These are phyloP conservation scores for Stomatorhinus ivindoensis DNA, from an alignment of 2,113 vertebrate species.

Conservation along the genomic window DNA sequence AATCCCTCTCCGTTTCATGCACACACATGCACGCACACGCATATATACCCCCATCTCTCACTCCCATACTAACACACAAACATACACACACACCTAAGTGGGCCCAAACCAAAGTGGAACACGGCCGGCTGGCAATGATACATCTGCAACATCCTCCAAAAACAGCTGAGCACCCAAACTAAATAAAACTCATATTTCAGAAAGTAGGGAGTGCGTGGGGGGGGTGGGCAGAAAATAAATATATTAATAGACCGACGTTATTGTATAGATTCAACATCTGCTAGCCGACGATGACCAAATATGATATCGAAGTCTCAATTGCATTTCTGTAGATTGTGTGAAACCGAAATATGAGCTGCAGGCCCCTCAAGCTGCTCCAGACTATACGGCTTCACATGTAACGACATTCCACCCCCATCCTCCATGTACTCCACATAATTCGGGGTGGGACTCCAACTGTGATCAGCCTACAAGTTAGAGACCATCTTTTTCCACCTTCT, in stretches of 20 bases:
- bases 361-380: slow-evolving; percentile 60
- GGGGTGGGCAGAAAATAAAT: slow-evolving; percentile 26
- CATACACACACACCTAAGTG: background rate
- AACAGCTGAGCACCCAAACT: slow-evolving; percentile 55
- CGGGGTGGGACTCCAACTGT: slow-evolving; percentile 33
- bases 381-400: slow-evolving; percentile 65
- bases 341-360: slow-evolving; percentile 62
- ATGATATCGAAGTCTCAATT: slow-evolving; percentile 60
- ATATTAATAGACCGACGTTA: slow-evolving; percentile 35
- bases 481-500: slow-evolving; percentile 52
- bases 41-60: background rate
- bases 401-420: slow-evolving; percentile 56
- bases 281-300: slow-evolving; percentile 67
- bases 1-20: slow-evolving; percentile 26
- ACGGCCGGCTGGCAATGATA: slow-evolving; percentile 44
- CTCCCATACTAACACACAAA: background rate
- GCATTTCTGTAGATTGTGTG: slow-evolving; percentile 56
- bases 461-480: slow-evolving; percentile 47
- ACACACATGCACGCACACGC: background rate
- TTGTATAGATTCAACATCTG: slow-evolving; percentile 70
- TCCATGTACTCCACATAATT: slow-evolving; percentile 56
- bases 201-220: slow-evolving; percentile 40
- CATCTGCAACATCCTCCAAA: slow-evolving; percentile 33
- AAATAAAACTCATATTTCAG: slow-evolving; percentile 50
- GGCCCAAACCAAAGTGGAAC: slow-evolving; percentile 29